phyloP scores from a whole-genome alignment of 1,140 invertebrate species.

The Bicyclus anynana region DNA sequence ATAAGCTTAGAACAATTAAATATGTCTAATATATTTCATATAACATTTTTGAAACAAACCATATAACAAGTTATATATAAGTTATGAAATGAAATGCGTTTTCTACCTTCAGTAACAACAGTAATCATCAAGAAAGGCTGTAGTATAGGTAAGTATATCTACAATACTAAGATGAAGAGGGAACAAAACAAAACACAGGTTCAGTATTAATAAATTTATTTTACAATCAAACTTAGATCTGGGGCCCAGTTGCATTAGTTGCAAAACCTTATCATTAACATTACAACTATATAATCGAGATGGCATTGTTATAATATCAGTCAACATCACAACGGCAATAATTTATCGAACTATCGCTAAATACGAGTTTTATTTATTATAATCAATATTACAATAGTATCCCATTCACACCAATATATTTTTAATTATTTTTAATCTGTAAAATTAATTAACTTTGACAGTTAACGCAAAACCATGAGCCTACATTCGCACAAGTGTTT shows the following conservation, averaged over 20 bases:
- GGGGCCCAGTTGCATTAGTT: conserved; percentile 16
- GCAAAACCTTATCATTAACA: not conserved
- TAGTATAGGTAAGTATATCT: too few species aligned
- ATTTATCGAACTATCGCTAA: conserved; percentile 22
- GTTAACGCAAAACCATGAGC: too few species aligned
- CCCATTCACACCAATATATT: not conserved
- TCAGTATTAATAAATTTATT: conserved; percentile 20
- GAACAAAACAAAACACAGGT: not conserved
- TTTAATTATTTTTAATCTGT: not conserved
- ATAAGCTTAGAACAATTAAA: too few species aligned
- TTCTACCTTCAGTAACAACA: too few species aligned
- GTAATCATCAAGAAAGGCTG: too few species aligned
- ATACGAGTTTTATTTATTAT: not conserved
- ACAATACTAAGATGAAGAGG: not conserved
- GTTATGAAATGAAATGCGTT: too few species aligned
- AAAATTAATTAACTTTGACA: too few species aligned
- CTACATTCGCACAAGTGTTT: too few species aligned
- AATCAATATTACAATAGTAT: not conserved
- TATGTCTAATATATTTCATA: too few species aligned
- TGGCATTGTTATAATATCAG: conserved; percentile 44
- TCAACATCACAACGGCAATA: conserved; percentile 42
- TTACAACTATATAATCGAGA: conserved; percentile 21
- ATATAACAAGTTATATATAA: too few species aligned
- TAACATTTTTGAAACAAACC: too few species aligned
- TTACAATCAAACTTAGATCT: conserved; percentile 18